These are phyloP conservation scores for Picathartes gymnocephalus DNA, from an alignment of 2,113 vertebrate species.

Conservation along the genomic window DNA sequence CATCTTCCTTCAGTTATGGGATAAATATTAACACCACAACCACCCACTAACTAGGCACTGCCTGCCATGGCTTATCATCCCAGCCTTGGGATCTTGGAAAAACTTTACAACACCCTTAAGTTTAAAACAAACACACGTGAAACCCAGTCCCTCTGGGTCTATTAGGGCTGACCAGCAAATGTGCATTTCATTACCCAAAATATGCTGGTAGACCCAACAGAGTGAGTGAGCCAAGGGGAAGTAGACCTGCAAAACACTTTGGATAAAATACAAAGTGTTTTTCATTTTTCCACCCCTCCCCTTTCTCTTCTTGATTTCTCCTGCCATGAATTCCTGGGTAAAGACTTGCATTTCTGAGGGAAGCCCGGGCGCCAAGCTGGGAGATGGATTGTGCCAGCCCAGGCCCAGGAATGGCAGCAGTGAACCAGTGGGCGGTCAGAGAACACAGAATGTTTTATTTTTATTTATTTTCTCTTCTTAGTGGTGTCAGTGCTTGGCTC, in stretches of 20 bases:
- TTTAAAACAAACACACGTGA: conserved; percentile 27
- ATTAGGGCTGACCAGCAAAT: conserved; percentile 53
- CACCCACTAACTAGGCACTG: conserved; percentile 34
- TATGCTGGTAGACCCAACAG: conserved; percentile 22
- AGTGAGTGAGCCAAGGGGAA: neutral
- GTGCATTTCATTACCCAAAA: conserved; percentile 44
- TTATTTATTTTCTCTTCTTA: neutral
- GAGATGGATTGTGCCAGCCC: accelerated
- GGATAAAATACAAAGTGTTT: neutral
- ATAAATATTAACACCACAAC: conserved; percentile 44
- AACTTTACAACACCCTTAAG: conserved; percentile 30
- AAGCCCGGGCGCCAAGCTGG: neutral
- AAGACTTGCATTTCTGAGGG: conserved; percentile 22
- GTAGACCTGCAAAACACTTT: conserved; percentile 1
- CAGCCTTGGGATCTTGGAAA: neutral
- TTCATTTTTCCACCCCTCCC: neutral
- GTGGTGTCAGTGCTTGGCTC: neutral
- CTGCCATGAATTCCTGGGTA: conserved; percentile 19
- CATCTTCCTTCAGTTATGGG: conserved; percentile 31
- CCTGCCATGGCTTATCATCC: conserved; percentile 37
- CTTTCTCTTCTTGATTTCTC: neutral
- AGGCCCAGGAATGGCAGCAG: neutral
- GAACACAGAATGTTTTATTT: neutral
- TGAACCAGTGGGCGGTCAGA: neutral
- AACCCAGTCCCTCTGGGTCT: conserved; percentile 21